Base-by-base conservation (phyloP, 2,113 vertebrate species). In the Gracilinanus agilis region DNA sequence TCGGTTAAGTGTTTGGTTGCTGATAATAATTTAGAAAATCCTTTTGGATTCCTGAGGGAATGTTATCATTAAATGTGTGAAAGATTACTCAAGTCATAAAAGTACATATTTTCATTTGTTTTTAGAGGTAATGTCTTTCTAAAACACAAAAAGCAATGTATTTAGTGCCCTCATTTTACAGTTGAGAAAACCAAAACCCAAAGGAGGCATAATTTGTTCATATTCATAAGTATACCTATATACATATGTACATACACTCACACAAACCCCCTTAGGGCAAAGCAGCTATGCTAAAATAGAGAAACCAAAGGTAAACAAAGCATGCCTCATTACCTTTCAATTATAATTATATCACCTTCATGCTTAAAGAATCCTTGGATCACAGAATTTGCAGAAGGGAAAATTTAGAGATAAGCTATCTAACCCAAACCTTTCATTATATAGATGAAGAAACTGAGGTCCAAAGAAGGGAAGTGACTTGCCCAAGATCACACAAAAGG, bases 31-130 rank as follows among this genome's bases (percentile, higher is more conserved):
- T 92, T 94, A 58, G 53, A 44, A 94, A 94, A 93, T 96, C 23
- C 94, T 95, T 95, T 94, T 93, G 56, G 94, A 75, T 94, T 89
- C 54, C 92, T 54, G 44, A 95, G 27, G 34, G 25, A 56, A 67
- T 96, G 92, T n/a, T 96, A 95, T 97, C 93, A 95, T 95, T 93
- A 34, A 92, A 94, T 44, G 95, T 88, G 44, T 91, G 55, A 91
- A 96, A 96, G 53, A 55, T 96, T 55, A 53, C 58, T 95, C 94
- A 95, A 91, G 94, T 95, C 92, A 96, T 44, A 12, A 34, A 96
- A 90, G 24, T 25, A 88, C n/a, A 1, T n/a, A 75, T 40, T 83
- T 83, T 40, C n/a, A 40, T 40, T 83, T 83, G 67, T 83, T 83
- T 83, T 40, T 40, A 95, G 95, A 96, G 58, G 16, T 90, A 95